Conservation (phyloP, 2,888 invertebrate genomes). For the Hesperia comma region DNA sequence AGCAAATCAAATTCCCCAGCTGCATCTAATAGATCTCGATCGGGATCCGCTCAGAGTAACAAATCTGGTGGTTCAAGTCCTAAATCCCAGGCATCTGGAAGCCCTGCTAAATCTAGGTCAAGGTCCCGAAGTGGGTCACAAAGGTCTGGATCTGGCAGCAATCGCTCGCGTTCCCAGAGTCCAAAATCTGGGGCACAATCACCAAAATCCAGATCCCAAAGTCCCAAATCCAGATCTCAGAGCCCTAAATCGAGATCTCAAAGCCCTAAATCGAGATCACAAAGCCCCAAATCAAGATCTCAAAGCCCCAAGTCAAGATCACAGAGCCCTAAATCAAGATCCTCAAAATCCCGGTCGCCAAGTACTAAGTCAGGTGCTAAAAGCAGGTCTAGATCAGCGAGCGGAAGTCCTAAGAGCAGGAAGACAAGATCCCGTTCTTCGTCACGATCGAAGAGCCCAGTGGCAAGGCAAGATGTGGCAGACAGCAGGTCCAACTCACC, state of each 20-base stretch:
- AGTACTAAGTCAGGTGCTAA: conserved; percentile 63
- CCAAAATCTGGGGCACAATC: conserved; percentile 59
- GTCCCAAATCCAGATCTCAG: conserved; percentile 62
- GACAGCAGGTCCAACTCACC: conserved; percentile 82
- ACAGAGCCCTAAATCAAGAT: conserved; percentile 50
- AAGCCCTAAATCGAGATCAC: conserved; percentile 58
- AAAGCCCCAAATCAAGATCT: conserved; percentile 61
- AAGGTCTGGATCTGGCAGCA: conserved; percentile 57
- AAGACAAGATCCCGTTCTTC: conserved; percentile 61
- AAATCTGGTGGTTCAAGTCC: conserved; percentile 77
- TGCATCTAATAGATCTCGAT: conserved; percentile 63
- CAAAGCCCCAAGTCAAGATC: conserved; percentile 60
- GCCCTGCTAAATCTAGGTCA: conserved; percentile 68
- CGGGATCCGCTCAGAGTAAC: conserved; percentile 73
- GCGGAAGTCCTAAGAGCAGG: conserved; percentile 71
- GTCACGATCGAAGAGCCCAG: conserved; percentile 68
- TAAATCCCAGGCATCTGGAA: conserved; percentile 73
- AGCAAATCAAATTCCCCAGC: conserved; percentile 78
- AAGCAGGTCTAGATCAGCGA: conserved; percentile 68
- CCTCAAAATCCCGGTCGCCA: conserved; percentile 61
- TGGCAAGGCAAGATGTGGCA: conserved; percentile 59
- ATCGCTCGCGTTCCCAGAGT: conserved; percentile 58
- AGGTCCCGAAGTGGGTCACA: conserved; percentile 65
- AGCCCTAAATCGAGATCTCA: conserved; percentile 65
- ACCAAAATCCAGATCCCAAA: conserved; percentile 59